Base-by-base conservation (phyloP, 2,888 invertebrate species). In the Drosophila merina region DNA sequence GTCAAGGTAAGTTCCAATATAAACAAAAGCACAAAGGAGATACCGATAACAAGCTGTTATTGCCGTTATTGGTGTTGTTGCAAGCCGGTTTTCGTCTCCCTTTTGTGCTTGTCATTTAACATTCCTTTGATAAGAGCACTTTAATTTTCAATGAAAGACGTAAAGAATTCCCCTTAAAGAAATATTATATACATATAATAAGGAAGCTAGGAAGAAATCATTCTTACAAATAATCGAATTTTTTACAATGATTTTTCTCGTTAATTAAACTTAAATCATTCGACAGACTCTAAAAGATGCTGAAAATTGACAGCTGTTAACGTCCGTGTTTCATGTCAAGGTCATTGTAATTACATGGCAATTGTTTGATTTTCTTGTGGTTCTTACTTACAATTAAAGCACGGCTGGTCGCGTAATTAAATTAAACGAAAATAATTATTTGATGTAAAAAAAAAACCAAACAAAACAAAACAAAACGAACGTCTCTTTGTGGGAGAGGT, bases 281-380 rank as follows among this genome's bases (percentile, higher is more conserved):
- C 20, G 20, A 20, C 20, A 20, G 20, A 20, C 20, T 20, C 20
- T 20, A 20, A 20, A 20, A 1, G 20, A 20, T 20, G 20, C 20
- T 20, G 14, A 20, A 28, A 28, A 28, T 2, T 6, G 6, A 36
- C 36, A 36, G 36, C 36, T 59, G 60, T 30, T 38, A 31, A 59
- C 26, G 47, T 59, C 59, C 38, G 45, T 12, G 25, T 60, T 48
- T 30, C 38, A 48, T 60, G 60, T 59, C 60, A 60, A 59, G 60
- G 60, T 33, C 45, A 58, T 74, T 59, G 51, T 58, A 70, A 70
- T 70, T 79, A 36, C n/a, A 67, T 71, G 63, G 59, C 55, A 78
- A 80, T 47, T 59, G 36, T n/a, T n/a, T 4, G 2, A 6, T 30
- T 8, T 40, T 47, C 47, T 47, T 58, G 59, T 7, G 60, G 47